phyloP scores from a whole-genome alignment of 2,888 invertebrate species.

The Latrodectus elegans region DNA sequence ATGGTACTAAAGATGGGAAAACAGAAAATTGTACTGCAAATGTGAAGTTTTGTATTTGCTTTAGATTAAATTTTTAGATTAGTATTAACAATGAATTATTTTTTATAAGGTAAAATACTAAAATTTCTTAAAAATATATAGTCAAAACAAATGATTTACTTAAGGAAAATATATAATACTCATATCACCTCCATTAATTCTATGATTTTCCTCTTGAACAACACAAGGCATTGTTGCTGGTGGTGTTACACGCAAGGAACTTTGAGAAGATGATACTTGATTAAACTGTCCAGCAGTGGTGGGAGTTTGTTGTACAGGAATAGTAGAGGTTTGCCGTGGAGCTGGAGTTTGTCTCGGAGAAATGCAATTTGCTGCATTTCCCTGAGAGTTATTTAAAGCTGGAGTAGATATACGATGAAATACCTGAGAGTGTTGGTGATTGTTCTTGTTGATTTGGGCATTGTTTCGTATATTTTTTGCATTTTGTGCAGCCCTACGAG shows the following conservation, averaged over 20 bases:
- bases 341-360: conserved; percentile 54
- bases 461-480: conserved; percentile 40
- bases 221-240: conserved; percentile 35
- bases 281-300: neutral
- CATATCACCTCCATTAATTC: conserved; percentile 53
- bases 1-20: no score
- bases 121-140: no score
- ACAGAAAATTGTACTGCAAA: no score
- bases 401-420: conserved; percentile 62
- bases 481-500: conserved; percentile 29
- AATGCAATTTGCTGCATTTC: conserved; percentile 31
- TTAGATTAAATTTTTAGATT: no score
- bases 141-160: no score
- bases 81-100: no score
- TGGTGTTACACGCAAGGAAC: conserved; percentile 28
- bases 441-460: conserved; percentile 39
- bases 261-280: conserved; percentile 5
- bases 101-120: no score
- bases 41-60: no score
- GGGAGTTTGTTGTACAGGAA: conserved; percentile 15
- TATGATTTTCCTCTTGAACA: conserved; percentile 54
- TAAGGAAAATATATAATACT: no score
- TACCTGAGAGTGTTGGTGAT: conserved; percentile 48
- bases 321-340: conserved; percentile 25
- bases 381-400: conserved; percentile 45